phyloP scores from a whole-genome alignment of 2,888 invertebrate genomes.

The Tricholauxania praeusta region DNA sequence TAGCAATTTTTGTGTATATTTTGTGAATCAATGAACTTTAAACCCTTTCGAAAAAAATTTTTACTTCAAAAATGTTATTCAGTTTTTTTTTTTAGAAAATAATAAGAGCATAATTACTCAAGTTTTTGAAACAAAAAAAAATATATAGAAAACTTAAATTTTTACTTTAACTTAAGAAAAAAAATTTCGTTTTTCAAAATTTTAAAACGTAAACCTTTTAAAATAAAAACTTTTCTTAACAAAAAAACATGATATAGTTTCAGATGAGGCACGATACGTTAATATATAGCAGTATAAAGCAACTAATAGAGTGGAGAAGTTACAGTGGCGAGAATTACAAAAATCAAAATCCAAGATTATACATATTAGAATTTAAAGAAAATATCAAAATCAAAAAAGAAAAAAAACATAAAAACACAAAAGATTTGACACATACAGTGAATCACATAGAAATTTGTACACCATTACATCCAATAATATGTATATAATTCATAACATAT shows the following conservation, averaged over 20 bases:
- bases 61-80: too few species aligned
- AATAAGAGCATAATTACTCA: too few species aligned
- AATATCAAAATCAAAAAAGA: constrained; percentile 5
- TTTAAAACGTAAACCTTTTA: neutral
- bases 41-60: too few species aligned
- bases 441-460: constrained; percentile 65
- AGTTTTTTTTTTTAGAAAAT: too few species aligned
- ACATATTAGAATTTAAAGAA: constrained; percentile 6
- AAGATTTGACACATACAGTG: constrained; percentile 61
- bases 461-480: constrained; percentile 64
- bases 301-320: constrained; percentile 27
- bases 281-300: constrained; percentile 23
- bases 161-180: too few species aligned
- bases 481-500: constrained; percentile 41
- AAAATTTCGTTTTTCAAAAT: neutral
- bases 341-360: constrained; percentile 23
- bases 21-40: too few species aligned
- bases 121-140: neutral
- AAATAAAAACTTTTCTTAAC: constrained; percentile 1
- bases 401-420: constrained; percentile 36
- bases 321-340: constrained; percentile 26
- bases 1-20: too few species aligned
- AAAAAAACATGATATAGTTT: neutral
- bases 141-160: neutral
- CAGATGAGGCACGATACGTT: constrained; percentile 13